Evolutionary conservation across 2,113 vertebrate species (phyloP), one percentile per base, ranked within the genome.

Genomic region (Anarrhichthys ocellatus): DNA sequence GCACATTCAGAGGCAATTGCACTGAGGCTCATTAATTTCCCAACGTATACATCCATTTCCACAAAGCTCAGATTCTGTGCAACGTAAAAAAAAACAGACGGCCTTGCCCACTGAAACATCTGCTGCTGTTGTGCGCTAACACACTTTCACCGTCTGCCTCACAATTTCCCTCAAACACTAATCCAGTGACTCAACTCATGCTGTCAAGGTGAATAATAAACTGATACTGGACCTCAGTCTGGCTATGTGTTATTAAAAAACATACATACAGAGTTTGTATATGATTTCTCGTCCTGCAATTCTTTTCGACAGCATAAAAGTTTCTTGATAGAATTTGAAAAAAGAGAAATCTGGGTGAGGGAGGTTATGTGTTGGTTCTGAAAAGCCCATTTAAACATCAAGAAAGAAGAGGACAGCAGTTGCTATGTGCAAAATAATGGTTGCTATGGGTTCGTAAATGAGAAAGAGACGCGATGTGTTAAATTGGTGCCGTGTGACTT

Each of bases 11-110:
- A 89, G 80, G 78, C 84, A 72, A 87, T 86, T 76, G 81, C 80
- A 86, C 67, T 56, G 70, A 88, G 90, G 88, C 81, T 93, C 92
- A 94, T 94, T 93, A 91, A 87, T 91, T 90, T 88, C 87, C 75
- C 50, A 91, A 90, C 73, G 32, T 90, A 90, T 87, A 92, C 89
- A 90, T 89, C 87, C 77, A 87, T 90, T 88, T 84, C 80, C 80
- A 81, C 87, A 73, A 86, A 86, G 71, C 80, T 80, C 62, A 17
- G 64, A 76, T 50, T 86, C 79, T 82, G 76, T 58, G 82, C 65
- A 54, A 90, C 1, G 54, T 61, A 36, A 61, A 84, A 32, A 34
- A 89, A 34, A 89, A 77, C 90, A 85, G 87, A 87, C 76, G 54
- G 88, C 50, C 58, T n/a, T 48, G 78, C 76, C 52, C 81, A 65